phyloP scores from a whole-genome alignment of 2,888 invertebrate species.

The Eristalinus sepulchralis region DNA sequence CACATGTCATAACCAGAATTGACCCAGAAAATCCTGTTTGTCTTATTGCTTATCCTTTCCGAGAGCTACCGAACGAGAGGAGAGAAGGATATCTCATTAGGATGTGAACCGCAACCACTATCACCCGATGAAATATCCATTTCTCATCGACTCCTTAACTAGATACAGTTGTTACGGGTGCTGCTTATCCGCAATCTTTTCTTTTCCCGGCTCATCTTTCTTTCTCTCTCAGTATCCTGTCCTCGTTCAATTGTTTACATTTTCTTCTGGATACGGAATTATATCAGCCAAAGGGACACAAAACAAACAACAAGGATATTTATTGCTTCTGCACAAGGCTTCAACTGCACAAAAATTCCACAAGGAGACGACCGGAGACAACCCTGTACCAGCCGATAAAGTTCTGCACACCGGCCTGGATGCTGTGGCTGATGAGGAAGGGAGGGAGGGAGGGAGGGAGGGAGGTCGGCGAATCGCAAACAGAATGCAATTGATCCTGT shows the following conservation, averaged over 20 bases:
- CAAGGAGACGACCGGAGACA: neutral
- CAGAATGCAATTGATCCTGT: slow-evolving; percentile 57
- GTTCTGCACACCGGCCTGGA: neutral
- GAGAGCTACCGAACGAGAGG: neutral
- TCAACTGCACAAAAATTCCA: neutral
- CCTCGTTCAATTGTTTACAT: slow-evolving; percentile 62
- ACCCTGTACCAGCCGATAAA: neutral
- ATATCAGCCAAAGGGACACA: slow-evolving; percentile 40
- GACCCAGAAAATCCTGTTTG: slow-evolving; percentile 50
- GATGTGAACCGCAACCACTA: slow-evolving; percentile 43
- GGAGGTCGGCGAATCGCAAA: slow-evolving; percentile 9
- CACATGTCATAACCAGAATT: slow-evolving; percentile 47
- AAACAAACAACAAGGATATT: slow-evolving; percentile 61
- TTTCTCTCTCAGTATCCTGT: neutral
- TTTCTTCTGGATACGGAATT: slow-evolving; percentile 40
- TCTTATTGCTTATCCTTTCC: slow-evolving; percentile 19
- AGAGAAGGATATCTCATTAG: slow-evolving; percentile 67
- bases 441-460: too few species aligned
- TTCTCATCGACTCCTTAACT: slow-evolving; percentile 55
- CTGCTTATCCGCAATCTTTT: neutral
- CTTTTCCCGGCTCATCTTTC: too few species aligned
- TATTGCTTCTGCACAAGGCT: slow-evolving; percentile 51
- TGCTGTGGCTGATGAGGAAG: neutral
- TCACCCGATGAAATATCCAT: slow-evolving; percentile 53
- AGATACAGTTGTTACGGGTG: slow-evolving; percentile 55